These are phyloP conservation scores for Pseudopipra pipra DNA, from an alignment of 2,113 vertebrate genomes.

Conservation along the genomic window DNA sequence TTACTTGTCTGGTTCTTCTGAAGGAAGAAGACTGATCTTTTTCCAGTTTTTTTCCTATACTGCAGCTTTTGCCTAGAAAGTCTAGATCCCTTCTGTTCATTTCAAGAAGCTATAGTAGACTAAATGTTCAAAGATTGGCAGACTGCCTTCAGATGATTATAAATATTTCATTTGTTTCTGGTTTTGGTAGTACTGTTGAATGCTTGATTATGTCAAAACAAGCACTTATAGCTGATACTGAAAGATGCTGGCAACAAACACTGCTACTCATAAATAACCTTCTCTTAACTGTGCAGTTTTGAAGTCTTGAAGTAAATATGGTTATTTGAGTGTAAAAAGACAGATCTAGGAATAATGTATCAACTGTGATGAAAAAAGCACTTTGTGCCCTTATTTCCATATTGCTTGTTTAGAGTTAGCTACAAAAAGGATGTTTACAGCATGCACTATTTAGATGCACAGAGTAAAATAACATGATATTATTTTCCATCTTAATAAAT, in stretches of 20 bases:
- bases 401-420: neutral
- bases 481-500: neutral
- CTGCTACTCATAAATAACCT: neutral
- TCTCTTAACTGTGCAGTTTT: neutral
- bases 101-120: neutral
- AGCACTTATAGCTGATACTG: neutral
- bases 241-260: neutral
- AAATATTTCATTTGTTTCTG: constrained; percentile 19
- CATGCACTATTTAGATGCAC: neutral
- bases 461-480: neutral
- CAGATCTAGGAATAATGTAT: neutral
- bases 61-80: neutral
- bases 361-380: neutral
- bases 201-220: constrained; percentile 27
- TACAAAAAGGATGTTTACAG: neutral
- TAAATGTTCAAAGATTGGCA: neutral
- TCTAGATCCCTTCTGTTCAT: neutral
- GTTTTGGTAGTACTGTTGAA: neutral
- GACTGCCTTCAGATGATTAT: neutral
- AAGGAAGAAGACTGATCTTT: neutral
- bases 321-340: neutral
- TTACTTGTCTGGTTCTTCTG: neutral
- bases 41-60: neutral
- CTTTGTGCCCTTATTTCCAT: neutral
- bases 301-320: neutral